Conservation (phyloP, 2,113 vertebrate genomes). For the Leucoraja erinaceus region DNA sequence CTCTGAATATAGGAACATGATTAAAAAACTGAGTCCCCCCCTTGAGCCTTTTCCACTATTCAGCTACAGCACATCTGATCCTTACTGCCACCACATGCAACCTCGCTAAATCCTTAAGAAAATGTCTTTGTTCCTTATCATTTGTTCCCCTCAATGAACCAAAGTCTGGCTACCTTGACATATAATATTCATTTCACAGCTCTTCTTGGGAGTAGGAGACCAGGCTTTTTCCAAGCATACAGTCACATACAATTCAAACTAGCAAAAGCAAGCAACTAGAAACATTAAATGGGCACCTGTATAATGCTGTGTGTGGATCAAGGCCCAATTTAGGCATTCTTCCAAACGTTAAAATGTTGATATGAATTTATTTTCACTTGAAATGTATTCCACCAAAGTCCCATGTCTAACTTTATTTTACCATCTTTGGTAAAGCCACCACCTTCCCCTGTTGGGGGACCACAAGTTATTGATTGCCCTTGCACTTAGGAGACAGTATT, state of each 20-base stretch:
- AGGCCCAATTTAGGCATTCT: not conserved
- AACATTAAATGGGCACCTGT: not conserved
- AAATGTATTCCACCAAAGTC: conserved; percentile 21
- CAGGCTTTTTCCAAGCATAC: not conserved
- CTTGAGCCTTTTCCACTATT: not conserved
- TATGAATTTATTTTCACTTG: not conserved
- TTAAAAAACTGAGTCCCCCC: not conserved
- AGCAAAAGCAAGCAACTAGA: not conserved
- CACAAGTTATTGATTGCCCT: not conserved
- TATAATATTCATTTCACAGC: not conserved
- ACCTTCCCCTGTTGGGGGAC: not conserved
- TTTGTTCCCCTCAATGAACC: not conserved
- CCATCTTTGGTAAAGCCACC: not conserved
- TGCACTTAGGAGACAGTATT: conserved; percentile 22
- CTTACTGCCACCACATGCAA: not conserved
- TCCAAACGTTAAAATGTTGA: not conserved
- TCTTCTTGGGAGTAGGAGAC: not conserved
- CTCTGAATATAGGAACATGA: not conserved
- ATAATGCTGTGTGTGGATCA: not conserved
- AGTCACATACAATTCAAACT: not conserved
- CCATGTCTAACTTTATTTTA: not conserved
- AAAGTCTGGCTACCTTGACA: not conserved
- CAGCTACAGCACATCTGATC: not conserved
- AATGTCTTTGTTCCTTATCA: not conserved
- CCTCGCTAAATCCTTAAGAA: not conserved